These are phyloP conservation scores for Dione juno DNA, from an alignment of 2,888 invertebrate species.

Conservation along the genomic window DNA sequence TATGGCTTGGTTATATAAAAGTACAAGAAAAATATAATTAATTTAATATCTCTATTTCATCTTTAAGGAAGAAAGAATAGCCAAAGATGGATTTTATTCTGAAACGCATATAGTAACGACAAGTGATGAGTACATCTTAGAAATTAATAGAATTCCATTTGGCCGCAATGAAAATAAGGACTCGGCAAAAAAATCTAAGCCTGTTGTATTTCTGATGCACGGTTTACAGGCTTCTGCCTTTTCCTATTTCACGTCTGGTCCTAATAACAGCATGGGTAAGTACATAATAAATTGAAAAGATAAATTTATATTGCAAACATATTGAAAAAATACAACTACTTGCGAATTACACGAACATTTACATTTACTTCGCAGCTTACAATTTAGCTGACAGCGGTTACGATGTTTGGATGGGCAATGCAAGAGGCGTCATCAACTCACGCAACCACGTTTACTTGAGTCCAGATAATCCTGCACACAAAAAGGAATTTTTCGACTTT, in stretches of 20 bases:
- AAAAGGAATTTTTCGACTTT: constrained; percentile 64
- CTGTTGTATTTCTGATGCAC: constrained; percentile 55
- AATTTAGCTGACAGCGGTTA: constrained; percentile 86
- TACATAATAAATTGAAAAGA: neutral
- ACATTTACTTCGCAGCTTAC: constrained; percentile 60
- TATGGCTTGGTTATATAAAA: too few species aligned
- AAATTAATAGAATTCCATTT: constrained; percentile 55
- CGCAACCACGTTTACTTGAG: constrained; percentile 77
- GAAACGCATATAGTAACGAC: constrained; percentile 53
- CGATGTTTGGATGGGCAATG: constrained; percentile 93
- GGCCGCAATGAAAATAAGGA: constrained; percentile 42
- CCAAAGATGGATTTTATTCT: constrained; percentile 50
- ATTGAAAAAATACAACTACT: too few species aligned
- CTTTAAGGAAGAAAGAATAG: constrained; percentile 36
- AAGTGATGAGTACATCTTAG: constrained; percentile 55
- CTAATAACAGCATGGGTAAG: constrained; percentile 51
- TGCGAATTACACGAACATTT: neutral
- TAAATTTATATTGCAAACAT: neutral
- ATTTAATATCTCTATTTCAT: neutral
- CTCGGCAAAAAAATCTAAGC: constrained; percentile 41
- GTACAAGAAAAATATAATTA: neutral
- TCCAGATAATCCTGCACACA: constrained; percentile 56
- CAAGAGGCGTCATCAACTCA: constrained; percentile 89
- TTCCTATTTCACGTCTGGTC: constrained; percentile 47
- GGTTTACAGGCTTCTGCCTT: constrained; percentile 51